Evolutionary conservation across 1,140 invertebrate genomes (phyloP), one percentile per base, ranked within the genome.

Genomic region (Wasmannia auropunctata): DNA sequence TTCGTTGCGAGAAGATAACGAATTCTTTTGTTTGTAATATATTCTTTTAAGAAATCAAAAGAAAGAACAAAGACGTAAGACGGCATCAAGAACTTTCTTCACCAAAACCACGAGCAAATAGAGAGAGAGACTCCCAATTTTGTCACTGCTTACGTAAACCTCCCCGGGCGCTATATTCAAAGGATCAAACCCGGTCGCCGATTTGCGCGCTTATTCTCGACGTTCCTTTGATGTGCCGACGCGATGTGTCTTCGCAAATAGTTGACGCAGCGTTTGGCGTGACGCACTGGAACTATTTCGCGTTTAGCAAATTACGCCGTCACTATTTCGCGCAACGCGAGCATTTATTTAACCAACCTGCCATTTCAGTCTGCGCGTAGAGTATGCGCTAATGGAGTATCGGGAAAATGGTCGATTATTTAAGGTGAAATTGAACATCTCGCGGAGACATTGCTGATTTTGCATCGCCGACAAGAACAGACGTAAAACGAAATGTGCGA

Each of bases 191-290:
- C 34, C 10, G 10, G n/a, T 28, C 34, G 11, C 16, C 34, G 63
- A 25, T 80, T 80, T 28, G 8, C 43, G 31, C 77, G 31, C n/a
- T 22, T 80, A 67, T 69, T 69, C 43, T 54, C 22, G 63, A 69
- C 22, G 11, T 40, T 40, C 16, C 63, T 80, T 80, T 80, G 63
- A 80, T 69, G 60, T 54, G 65, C 22, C 34, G 34, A 67, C 76
- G n/a, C n/a, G 31, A 25, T 54, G 8, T 69, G n/a, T 70, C 22
- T 80, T 80, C 3, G 63, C 14, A 69, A 54, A 80, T 10, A 69
- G 16, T 37, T 63, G 14, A 77, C 22, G 56, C 37, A 34, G 40
- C 37, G n/a, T 54, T 72, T 25, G 5, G 4, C 19, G 2, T 63
- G 56, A 46, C 37, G 14, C 25, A 76, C 14, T 16, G 31, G 10